These are phyloP conservation scores for Stomatorhinus ivindoensis DNA, from an alignment of 2,113 vertebrate genomes.

Conservation along the genomic window DNA sequence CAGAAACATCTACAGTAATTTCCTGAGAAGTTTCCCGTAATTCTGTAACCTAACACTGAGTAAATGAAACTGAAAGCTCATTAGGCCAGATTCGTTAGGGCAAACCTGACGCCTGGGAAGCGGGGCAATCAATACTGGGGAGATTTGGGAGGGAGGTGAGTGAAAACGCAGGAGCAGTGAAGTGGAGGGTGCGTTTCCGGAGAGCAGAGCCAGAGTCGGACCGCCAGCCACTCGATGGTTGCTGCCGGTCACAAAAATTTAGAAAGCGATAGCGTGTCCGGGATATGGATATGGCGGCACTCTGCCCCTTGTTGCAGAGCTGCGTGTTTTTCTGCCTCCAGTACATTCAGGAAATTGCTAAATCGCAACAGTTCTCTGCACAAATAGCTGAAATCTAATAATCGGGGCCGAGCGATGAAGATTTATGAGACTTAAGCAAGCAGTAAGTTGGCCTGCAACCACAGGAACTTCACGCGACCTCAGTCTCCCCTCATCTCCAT, in stretches of 20 bases:
- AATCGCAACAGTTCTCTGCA: background rate
- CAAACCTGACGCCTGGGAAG: constrained; percentile 36
- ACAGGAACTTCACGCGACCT: background rate
- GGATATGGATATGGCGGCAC: constrained; percentile 14
- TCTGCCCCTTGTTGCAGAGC: background rate
- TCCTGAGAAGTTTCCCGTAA: constrained; percentile 50
- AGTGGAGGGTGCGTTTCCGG: constrained; percentile 11
- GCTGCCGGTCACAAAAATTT: constrained; percentile 20
- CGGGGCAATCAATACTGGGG: constrained; percentile 42
- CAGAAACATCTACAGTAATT: constrained; percentile 53
- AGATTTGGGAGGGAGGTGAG: constrained; percentile 13
- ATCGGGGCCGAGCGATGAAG: background rate
- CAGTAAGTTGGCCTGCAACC: background rate
- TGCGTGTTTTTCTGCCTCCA: background rate
- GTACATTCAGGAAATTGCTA: background rate
- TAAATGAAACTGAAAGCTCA: constrained; percentile 61
- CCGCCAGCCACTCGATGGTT: background rate
- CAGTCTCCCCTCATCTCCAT: background rate
- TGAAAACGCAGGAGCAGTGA: background rate
- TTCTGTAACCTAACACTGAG: constrained; percentile 41
- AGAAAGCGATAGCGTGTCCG: constrained; percentile 20
- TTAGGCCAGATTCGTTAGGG: constrained; percentile 56
- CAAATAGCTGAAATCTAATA: background rate
- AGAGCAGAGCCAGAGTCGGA: constrained; percentile 20
- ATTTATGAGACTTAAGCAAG: background rate